Percentiles rank a stretch among this genome's conserved stretches.
phyloP scores from a whole-genome alignment of 2,888 invertebrate genomes.

The Clostera curtula region DNA sequence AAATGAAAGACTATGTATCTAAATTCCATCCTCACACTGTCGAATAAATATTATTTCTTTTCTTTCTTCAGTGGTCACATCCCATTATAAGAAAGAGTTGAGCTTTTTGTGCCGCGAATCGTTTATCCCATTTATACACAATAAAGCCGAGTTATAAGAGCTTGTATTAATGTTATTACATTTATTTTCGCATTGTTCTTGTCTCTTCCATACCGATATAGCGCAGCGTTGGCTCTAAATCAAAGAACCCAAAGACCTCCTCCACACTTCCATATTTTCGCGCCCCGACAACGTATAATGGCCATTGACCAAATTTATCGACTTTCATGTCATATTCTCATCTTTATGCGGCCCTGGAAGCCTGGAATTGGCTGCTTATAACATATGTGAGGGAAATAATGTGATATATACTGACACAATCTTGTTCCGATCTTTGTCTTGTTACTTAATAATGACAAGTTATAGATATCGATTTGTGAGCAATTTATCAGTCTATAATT shows the following conservation, averaged over 20 bases:
- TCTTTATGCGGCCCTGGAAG: slow-evolving; percentile 54
- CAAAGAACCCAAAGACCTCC: slow-evolving; percentile 60
- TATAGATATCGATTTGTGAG: slow-evolving; percentile 25
- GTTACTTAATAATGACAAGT: slow-evolving; percentile 28
- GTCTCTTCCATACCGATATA: slow-evolving; percentile 35
- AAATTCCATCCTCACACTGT: no score
- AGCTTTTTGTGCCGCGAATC: no score
- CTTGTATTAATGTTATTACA: no score
- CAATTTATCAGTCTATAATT: no score
- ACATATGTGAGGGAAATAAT: slow-evolving; percentile 37
- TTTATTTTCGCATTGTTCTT: slow-evolving; percentile 20
- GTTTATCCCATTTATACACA: no score
- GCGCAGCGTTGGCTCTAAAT: slow-evolving; percentile 47
- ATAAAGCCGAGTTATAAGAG: no score
- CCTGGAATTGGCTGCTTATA: slow-evolving; percentile 47
- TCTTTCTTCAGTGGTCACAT: no score
- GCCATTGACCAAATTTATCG: slow-evolving; percentile 72
- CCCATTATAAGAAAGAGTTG: no score
- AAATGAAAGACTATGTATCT: no score
- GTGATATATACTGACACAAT: slow-evolving; percentile 33
- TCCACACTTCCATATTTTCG: slow-evolving; percentile 68
- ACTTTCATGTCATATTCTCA: slow-evolving; percentile 68
- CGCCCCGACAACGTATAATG: slow-evolving; percentile 68
- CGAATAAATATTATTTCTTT: no score
- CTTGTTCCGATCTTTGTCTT: slow-evolving; percentile 39